phyloP scores from a whole-genome alignment of 2,797 vertebrate genomes.

The Danio jaintianensis region DNA sequence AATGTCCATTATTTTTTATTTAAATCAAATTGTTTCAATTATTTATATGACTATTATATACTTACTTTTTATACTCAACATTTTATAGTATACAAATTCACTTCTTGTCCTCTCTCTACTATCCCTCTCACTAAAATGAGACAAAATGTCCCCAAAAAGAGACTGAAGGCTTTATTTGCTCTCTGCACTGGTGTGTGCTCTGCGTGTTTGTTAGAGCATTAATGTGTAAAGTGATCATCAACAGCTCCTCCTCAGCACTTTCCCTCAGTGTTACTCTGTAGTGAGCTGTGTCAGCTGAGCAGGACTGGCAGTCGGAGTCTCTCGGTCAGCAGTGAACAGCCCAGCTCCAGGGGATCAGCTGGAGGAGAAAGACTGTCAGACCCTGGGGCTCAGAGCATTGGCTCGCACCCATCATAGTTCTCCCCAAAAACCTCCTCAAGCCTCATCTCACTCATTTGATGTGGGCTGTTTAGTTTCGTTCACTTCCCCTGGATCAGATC shows the following conservation, averaged over 20 bases:
- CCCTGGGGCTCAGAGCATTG: constrained; percentile 16
- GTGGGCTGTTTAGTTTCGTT: constrained; percentile 74
- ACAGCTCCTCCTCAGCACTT: constrained; percentile 51
- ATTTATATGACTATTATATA: too few species aligned
- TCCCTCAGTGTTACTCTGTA: constrained; percentile 42
- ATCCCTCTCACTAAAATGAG: too few species aligned
- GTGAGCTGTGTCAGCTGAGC: constrained; percentile 42
- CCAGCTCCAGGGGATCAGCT: constrained; percentile 52
- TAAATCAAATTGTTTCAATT: too few species aligned
- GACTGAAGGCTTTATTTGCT: constrained; percentile 24
- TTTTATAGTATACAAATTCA: too few species aligned
- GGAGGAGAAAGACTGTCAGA: constrained; percentile 41
- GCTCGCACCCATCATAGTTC: constrained; percentile 45
- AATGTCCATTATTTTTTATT: too few species aligned
- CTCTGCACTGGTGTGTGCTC: not conserved
- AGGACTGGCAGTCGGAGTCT: constrained; percentile 24
- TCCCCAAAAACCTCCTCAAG: constrained; percentile 67
- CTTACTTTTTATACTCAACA: too few species aligned
- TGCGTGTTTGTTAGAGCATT: constrained; percentile 45
- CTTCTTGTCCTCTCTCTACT: too few species aligned
- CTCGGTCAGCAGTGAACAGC: constrained; percentile 54
- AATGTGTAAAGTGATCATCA: constrained; percentile 51
- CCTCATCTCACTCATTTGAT: constrained; percentile 67
- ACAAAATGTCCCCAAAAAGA: not conserved
- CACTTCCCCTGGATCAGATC: constrained; percentile 61